A percentile compares a stretch with the other conserved stretches of the same genome.
phyloP scores from a whole-genome alignment of 2,797 vertebrate genomes.

The Sebastes alutus region DNA sequence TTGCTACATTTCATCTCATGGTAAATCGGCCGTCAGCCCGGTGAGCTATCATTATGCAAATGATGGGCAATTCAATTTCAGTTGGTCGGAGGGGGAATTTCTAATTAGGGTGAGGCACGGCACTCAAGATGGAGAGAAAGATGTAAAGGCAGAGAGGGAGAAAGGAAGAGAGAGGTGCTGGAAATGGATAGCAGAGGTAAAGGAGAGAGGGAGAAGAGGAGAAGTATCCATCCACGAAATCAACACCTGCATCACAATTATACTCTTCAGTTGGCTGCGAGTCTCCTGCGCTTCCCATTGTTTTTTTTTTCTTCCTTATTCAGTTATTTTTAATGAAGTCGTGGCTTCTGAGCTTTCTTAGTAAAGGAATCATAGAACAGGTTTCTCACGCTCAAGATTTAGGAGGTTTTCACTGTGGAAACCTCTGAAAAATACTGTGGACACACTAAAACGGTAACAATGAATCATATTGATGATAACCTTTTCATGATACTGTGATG shows the following conservation, averaged over 20 bases:
- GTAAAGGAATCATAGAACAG: neutral
- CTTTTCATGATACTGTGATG: neutral
- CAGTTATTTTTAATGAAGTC: conserved; percentile 36
- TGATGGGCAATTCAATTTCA: conserved; percentile 83
- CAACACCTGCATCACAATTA: conserved; percentile 62
- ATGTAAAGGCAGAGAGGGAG: conserved; percentile 50
- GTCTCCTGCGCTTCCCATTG: neutral
- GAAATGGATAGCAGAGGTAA: conserved; percentile 56
- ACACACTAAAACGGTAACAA: neutral
- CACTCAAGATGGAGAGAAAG: conserved; percentile 79
- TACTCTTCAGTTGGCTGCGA: conserved; percentile 20
- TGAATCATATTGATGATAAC: neutral
- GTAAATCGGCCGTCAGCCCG: conserved; percentile 75
- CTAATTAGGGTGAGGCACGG: conserved; percentile 79
- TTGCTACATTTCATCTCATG: conserved; percentile 82
- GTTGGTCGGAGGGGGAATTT: conserved; percentile 80
- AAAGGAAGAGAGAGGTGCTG: conserved; percentile 45
- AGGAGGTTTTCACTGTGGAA: neutral
- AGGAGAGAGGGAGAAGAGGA: conserved; percentile 36
- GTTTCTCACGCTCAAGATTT: conserved; percentile 2
- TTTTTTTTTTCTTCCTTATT: neutral
- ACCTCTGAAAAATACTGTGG: neutral
- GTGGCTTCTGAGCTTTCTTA: neutral
- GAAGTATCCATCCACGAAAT: conserved; percentile 60
- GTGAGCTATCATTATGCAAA: conserved; percentile 84